These are phyloP conservation scores for Pandemis heparana DNA, from an alignment of 2,888 invertebrate genomes.

Conservation along the genomic window DNA sequence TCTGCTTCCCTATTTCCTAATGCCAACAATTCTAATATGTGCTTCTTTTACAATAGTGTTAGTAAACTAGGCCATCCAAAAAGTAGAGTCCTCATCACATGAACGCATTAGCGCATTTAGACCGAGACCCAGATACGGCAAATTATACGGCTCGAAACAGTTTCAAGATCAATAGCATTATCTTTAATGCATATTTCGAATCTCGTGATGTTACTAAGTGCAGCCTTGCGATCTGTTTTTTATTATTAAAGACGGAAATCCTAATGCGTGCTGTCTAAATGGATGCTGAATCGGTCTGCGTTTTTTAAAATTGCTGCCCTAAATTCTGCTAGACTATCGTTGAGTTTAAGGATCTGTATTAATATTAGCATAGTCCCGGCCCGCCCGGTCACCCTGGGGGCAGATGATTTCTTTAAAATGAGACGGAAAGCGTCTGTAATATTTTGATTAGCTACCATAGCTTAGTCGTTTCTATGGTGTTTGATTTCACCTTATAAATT, in stretches of 20 bases:
- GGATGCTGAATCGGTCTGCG: neutral
- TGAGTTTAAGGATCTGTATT: neutral
- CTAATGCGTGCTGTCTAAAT: conserved; percentile 12
- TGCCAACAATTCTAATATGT: neutral
- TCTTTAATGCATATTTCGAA: conserved; percentile 27
- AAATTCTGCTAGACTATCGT: neutral
- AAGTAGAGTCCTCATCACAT: conserved; percentile 25
- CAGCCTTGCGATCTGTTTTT: conserved; percentile 20
- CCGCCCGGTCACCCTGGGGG: too few species aligned
- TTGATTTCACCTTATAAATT: too few species aligned
- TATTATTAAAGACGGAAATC: conserved; percentile 20
- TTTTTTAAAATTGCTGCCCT: neutral
- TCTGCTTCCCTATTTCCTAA: neutral
- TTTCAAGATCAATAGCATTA: conserved; percentile 40
- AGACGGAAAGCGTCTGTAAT: neutral
- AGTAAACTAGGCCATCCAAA: conserved; percentile 27
- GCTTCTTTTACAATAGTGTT: neutral
- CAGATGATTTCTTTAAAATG: neutral
- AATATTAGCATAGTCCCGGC: neutral
- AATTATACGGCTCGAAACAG: conserved; percentile 35
- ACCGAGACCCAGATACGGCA: conserved; percentile 53
- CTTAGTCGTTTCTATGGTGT: neutral
- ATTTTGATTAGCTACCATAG: neutral
- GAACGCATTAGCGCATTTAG: conserved; percentile 49
- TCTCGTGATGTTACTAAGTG: conserved; percentile 19